Percentiles rank a stretch among this genome's conserved stretches.
Evolutionary conservation across 37 sponge, comb jelly and placozoan genomes (phyloP).

Genomic region (Chondrilla cf. caribensis): DNA sequence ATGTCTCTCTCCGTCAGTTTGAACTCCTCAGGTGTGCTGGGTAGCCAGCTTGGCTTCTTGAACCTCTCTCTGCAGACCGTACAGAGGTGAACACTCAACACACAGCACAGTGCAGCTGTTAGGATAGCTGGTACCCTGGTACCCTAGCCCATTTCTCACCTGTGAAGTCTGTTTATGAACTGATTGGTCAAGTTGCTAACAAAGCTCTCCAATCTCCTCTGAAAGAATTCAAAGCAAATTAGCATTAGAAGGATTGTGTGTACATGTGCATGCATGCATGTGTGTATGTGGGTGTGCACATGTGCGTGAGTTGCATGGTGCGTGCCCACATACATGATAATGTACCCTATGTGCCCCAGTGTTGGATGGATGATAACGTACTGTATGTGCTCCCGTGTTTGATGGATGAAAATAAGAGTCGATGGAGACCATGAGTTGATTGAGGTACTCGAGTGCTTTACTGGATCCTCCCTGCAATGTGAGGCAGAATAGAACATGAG

Average conservation of each 20-base stretch:
- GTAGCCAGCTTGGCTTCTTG: constrained; percentile 53
- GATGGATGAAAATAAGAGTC: constrained; percentile 92
- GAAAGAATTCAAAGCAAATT: background rate
- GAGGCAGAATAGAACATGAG: background rate
- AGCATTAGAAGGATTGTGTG: background rate
- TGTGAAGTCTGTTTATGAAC: constrained; percentile 47
- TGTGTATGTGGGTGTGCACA: background rate
- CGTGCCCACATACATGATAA: too few relatives aligned
- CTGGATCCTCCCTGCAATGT: constrained; percentile 54
- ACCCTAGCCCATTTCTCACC: constrained; percentile 35
- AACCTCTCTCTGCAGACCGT: constrained; percentile 58
- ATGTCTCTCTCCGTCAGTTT: constrained; percentile 78
- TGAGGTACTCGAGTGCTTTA: constrained; percentile 57
- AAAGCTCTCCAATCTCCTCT: constrained; percentile 53
- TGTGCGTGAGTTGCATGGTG: background rate
- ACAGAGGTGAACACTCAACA: background rate
- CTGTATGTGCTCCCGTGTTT: constrained; percentile 74
- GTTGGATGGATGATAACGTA: constrained; percentile 87
- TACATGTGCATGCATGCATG: background rate
- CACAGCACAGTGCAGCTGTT: background rate
- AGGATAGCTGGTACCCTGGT: too few relatives aligned
- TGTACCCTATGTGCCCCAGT: constrained; percentile 68
- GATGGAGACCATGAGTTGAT: constrained; percentile 60
- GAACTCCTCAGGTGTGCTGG: constrained; percentile 42
- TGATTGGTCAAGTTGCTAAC: constrained; percentile 24